These are phyloP conservation scores for Cygnus buccinator DNA, from an alignment of 2,113 vertebrate species.

Conservation along the genomic window DNA sequence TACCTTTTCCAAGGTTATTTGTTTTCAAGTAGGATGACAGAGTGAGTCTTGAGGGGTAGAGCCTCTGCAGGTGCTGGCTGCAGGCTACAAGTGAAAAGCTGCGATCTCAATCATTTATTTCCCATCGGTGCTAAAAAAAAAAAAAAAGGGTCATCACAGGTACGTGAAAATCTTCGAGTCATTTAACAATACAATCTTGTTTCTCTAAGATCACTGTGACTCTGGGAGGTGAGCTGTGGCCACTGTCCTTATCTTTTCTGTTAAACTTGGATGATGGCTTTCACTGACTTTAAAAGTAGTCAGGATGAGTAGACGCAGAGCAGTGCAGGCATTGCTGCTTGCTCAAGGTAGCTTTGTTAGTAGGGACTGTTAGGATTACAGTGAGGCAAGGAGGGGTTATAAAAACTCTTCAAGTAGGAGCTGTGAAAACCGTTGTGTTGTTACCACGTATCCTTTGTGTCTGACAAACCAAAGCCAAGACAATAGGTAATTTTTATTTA, in stretches of 20 bases:
- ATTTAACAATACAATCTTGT: not conserved
- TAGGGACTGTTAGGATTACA: not conserved
- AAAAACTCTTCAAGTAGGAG: not conserved
- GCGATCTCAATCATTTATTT: not conserved
- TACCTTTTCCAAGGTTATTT: not conserved
- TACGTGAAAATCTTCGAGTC: not conserved
- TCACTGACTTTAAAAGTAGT: not conserved
- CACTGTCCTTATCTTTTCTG: not conserved
- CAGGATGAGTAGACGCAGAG: not conserved
- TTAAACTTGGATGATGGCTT: not conserved
- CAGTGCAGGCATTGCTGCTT: not conserved
- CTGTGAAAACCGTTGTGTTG: not conserved
- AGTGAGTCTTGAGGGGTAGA: not conserved
- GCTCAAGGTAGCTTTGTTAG: not conserved
- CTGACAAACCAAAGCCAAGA: not conserved
- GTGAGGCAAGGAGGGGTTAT: not conserved
- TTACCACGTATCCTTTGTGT: not conserved
- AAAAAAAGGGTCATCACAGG: not conserved
- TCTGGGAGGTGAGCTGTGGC: not conserved
- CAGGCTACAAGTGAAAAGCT: not conserved
- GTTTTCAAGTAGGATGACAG: not conserved
- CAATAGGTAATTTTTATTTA: not conserved
- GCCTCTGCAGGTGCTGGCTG: not conserved
- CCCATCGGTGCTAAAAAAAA: no score
- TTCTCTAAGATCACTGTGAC: not conserved